Evolutionary conservation across 2,888 invertebrate genomes (phyloP).

Genomic region (Volucella zonaria): DNA sequence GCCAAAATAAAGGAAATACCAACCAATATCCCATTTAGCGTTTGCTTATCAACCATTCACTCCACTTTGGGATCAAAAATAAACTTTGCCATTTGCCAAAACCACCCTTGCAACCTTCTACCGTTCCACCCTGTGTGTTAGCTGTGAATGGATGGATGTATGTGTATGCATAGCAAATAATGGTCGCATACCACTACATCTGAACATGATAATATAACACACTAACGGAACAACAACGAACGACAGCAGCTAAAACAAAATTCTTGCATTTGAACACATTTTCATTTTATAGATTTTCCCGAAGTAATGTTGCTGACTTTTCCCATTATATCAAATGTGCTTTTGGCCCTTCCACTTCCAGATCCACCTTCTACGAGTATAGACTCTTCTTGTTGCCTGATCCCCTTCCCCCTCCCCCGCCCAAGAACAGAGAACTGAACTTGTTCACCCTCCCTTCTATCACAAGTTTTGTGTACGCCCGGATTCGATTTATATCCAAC

Average conservation of each 20-base stretch:
- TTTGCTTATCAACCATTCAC: conserved; percentile 70
- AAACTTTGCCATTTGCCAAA: conserved; percentile 64
- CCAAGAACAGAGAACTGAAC: too few relatives aligned
- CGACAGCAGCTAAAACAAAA: conserved; percentile 36
- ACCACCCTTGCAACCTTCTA: conserved; percentile 24
- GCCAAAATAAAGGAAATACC: conserved; percentile 62
- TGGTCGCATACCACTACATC: conserved; percentile 24
- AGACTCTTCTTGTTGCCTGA: background rate
- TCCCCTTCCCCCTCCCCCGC: too few relatives aligned
- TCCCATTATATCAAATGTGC: conserved; percentile 67
- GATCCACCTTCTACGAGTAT: background rate
- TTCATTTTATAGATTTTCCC: conserved; percentile 71
- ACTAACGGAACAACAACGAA: conserved; percentile 24
- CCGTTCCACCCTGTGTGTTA: conserved; percentile 8
- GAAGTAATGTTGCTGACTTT: conserved; percentile 72
- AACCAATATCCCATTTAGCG: conserved; percentile 64
- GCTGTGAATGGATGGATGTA: conserved; percentile 4
- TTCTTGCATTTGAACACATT: conserved; percentile 62
- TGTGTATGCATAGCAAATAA: background rate
- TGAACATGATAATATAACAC: background rate
- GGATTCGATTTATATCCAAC: conserved; percentile 50
- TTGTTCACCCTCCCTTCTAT: too few relatives aligned
- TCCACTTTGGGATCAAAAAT: conserved; percentile 58
- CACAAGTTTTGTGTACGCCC: too few relatives aligned
- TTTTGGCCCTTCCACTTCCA: conserved; percentile 28